Evolutionary conservation across 2,113 vertebrate genomes (phyloP), one percentile per base, ranked within the genome.

Genomic region (Trogon surrucura): DNA sequence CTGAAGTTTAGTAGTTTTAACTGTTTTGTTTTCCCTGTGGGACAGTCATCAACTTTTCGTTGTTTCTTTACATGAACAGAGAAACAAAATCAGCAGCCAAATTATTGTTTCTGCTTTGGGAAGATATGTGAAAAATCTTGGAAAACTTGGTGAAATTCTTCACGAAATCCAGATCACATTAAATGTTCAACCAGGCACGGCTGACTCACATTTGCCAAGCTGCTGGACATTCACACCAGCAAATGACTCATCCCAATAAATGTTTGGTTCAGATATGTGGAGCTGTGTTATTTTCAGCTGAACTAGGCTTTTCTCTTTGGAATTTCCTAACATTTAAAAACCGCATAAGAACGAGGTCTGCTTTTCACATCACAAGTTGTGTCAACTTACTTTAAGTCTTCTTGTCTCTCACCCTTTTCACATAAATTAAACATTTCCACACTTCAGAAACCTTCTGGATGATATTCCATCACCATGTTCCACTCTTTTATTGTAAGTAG

Each of bases 391-490:
- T 94, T 75, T 36, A 53, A 91, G 70, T 61, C 20, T 94, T 93
- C 65, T 67, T 87, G 88, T 91, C 74, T 97, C 85, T 93, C 90
- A 93, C 66, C 50, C 82, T 93, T 94, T 91, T 87, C 89, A 66
- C 44, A 61, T 69, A 85, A 80, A 82, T 89, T 72, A 36, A 73
- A 65, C 15, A 26, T 64, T 80, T 81, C 79, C 88, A 75, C 48
- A 77, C 27, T 72, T 93, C 85, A 88, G 61, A 75, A 91, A 72
- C 78, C 45, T 85, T 71, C 66, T 82, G 75, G 58, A 82, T 88
- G 81, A 32, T 64, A 77, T 54, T 89, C 74, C 26, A 21, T 32
- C 16, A 3, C 26, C 47, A 71, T 15, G 25, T 58, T 85, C 48
- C 72, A 53, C 11, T 92, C 34, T 88, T 90, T 72, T 85, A 12